Evolutionary conservation across 2,888 invertebrate genomes (phyloP).

Genomic region (Synergus japonicus): DNA sequence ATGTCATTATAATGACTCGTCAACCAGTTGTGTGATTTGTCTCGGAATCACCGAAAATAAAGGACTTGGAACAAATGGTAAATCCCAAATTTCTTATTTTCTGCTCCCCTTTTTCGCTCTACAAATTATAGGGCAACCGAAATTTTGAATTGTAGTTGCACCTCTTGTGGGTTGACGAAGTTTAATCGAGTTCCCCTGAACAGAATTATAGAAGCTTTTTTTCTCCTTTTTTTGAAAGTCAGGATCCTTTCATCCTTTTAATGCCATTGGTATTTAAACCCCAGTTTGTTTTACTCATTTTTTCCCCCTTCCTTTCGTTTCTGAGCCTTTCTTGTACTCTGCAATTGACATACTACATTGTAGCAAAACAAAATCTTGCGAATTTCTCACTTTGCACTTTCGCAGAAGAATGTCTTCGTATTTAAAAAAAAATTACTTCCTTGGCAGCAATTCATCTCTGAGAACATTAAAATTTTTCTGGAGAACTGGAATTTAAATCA

Average conservation of each 20-base stretch:
- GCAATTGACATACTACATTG: neutral
- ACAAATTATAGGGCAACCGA: neutral
- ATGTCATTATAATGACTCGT: conserved; percentile 67
- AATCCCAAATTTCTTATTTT: neutral
- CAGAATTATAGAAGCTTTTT: neutral
- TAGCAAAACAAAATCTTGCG: neutral
- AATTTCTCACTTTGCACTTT: neutral
- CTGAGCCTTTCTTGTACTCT: neutral
- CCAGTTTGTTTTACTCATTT: neutral
- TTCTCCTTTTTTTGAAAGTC: neutral
- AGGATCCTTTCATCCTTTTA: neutral
- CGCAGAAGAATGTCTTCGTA: neutral
- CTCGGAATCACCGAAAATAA: conserved; percentile 13
- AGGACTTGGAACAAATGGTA: conserved; percentile 15
- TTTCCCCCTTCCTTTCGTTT: neutral
- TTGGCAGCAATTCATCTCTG: neutral
- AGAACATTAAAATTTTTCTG: too few species aligned
- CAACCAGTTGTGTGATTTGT: conserved; percentile 45
- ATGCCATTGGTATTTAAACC: neutral
- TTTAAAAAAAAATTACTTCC: neutral
- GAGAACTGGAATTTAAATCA: too few species aligned
- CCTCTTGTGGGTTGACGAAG: too few species aligned
- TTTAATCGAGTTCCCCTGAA: too few species aligned
- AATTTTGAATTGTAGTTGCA: too few species aligned
- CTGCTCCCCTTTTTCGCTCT: neutral